Evolutionary conservation across 1,140 invertebrate genomes (phyloP), one percentile per base, ranked within the genome.

Genomic region (Drosophila parvula): DNA sequence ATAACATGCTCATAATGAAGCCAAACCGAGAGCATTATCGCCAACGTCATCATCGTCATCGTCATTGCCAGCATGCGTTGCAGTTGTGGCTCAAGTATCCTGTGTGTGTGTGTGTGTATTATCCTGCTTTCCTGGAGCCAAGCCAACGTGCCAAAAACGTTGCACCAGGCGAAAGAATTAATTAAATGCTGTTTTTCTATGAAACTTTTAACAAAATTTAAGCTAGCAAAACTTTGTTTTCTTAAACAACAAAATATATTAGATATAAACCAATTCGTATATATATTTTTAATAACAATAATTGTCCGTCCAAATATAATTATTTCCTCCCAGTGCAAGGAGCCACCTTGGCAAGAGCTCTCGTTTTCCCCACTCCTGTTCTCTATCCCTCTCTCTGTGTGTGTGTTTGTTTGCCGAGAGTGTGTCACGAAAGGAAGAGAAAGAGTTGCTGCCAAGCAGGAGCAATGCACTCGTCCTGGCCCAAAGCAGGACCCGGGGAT

Each of bases 401-500:
- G 50, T 56, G 50, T 71, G 68, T 71, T 55, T 71, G 68, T 71
- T 55, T 70, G 63, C 43, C 51, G 74, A 69, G 85, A 90, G 81
- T 89, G 74, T 89, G 84, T 89, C 84, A 89, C 78, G 74, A 89
- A 65, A 51, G 60, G 22, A 30, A 30, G 32, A 38, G 36, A 43
- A 30, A 18, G 51, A 73, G 43, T 53, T 38, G 43, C 73, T 63
- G 89, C 67, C 83, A 83, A 83, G 80, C 83, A 84, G 85, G 84
- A 90, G 85, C 84, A 89, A 73, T 89, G 84, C 84, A 89, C 84
- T 89, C 65, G 48, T 74, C 57, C 71, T 53, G 67, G 47, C 71
- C 61, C 74, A 76, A 65, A 78, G 65, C 61, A 68, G 73, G 48
- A 77, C 36, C 50, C 44, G 40, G 43, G 74, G 51, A 67, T 55